phyloP scores from a whole-genome alignment of 2,113 vertebrate genomes.

The Seriola dumerili region DNA sequence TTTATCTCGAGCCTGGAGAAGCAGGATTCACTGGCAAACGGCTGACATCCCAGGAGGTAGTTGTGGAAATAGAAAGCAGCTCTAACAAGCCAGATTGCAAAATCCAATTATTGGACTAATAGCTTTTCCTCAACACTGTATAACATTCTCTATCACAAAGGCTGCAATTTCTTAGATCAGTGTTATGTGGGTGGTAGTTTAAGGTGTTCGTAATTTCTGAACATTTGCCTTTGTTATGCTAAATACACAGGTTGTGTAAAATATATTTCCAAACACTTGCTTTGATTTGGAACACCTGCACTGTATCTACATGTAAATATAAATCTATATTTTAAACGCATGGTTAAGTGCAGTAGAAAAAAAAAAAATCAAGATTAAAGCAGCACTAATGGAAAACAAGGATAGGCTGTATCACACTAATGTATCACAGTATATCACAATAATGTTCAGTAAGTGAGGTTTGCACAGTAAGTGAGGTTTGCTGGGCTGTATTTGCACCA shows the following conservation, averaged over 20 bases:
- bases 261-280: conserved; percentile 23
- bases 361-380: conserved; percentile 62
- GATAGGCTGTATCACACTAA: conserved; percentile 52
- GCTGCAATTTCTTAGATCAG: conserved; percentile 61
- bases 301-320: conserved; percentile 57
- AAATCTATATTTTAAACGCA: conserved; percentile 58
- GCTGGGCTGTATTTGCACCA: conserved; percentile 56
- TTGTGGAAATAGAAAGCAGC: conserved; percentile 75
- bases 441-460: conserved; percentile 59
- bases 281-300: conserved; percentile 47
- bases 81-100: conserved; percentile 75
- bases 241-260: conserved; percentile 44
- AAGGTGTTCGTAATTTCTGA: conserved; percentile 60
- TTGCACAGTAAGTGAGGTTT: conserved; percentile 54
- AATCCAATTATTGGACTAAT: conserved; percentile 80
- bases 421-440: conserved; percentile 63
- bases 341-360: conserved; percentile 53
- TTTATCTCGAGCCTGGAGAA: conserved; percentile 71
- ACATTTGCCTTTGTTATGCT: conserved; percentile 52
- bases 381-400: conserved; percentile 65
- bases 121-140: conserved; percentile 72
- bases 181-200: conserved; percentile 48
- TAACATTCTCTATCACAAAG: conserved; percentile 64
- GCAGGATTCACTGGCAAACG: conserved; percentile 69
- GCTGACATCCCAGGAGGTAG: conserved; percentile 69